Evolutionary conservation across 1,140 invertebrate genomes (phyloP), one percentile per base, ranked within the genome.

Genomic region (Melitaea cinxia): DNA sequence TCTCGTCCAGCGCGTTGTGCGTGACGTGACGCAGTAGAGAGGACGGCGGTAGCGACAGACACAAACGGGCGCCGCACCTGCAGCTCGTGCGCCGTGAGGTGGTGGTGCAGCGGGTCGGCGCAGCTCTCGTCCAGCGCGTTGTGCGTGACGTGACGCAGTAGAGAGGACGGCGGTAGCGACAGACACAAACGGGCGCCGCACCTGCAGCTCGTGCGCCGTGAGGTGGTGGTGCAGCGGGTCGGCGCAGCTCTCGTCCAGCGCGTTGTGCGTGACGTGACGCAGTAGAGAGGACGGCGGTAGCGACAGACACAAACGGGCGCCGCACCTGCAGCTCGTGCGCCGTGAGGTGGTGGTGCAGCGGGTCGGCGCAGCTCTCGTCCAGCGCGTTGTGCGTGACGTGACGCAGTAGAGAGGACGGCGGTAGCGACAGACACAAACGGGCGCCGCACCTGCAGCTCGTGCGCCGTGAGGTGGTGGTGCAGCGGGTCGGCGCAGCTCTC

Each of bases 1-100:
- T 98, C 89, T 99, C 98, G 91, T 99, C 97, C 0, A 99, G 91
- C n/a, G 97, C 95, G 91, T 99, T 99, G 15, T 96, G 95, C 10
- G 96, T 96, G 49, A 98, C 93, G 65, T 93, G 93, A 91, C 94
- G 93, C 75, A 98, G 95, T 60, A 95, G 94, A 1, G 97, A 96
- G 55, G n/a, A n/a, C n/a, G n/a, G n/a, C n/a, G n/a, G n/a, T n/a
- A n/a, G 98, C 98, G 3, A 98, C 98, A 0, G 94, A 92, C 35
- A 97, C 97, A 2, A 96, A 96, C 0, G 93, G 92, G 61, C 93
- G 93, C 64, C 95, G 94, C 78, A 97, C 96, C 61, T 99, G 98
- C 0, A 97, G 95, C 17, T 98, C 98, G 4, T 99, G 90, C 23
- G 98, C 98, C 4, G 98, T 97, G 54, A 97, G 97, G 84, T 99